These are phyloP conservation scores for Drosophila orosa DNA, from an alignment of 1,140 invertebrate genomes.

Conservation along the genomic window DNA sequence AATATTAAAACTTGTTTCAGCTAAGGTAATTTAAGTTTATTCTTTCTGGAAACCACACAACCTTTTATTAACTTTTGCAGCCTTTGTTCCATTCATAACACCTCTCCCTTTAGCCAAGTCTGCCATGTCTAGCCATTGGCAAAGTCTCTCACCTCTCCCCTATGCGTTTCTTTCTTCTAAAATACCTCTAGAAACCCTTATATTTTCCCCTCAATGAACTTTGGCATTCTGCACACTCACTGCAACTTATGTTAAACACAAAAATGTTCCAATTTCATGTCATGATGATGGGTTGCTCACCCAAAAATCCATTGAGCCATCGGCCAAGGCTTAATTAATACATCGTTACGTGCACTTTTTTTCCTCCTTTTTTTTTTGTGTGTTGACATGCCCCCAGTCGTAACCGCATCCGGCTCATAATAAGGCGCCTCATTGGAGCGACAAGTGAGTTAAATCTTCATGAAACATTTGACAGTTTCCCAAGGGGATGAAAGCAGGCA, in stretches of 20 bases:
- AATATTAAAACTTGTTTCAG: no score
- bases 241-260: slow-evolving; percentile 36
- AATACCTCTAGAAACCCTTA: no score
- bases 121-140: no score
- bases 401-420: slow-evolving; percentile 28
- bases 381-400: not conserved
- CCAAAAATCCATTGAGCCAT: slow-evolving; percentile 31
- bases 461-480: slow-evolving; percentile 60
- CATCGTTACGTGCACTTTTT: slow-evolving; percentile 68
- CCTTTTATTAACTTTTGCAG: no score
- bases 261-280: slow-evolving; percentile 29
- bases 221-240: slow-evolving; percentile 33
- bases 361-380: not conserved
- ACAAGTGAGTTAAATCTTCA: slow-evolving; percentile 71
- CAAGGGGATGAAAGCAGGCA: not conserved
- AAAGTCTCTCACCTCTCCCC: no score
- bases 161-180: no score
- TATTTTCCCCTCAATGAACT: not conserved
- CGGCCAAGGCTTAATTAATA: slow-evolving; percentile 64
- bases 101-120: no score
- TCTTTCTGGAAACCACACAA: no score
- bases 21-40: no score
- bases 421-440: slow-evolving; percentile 55
- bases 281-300: slow-evolving; percentile 11
- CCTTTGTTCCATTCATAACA: no score